phyloP scores from a whole-genome alignment of 2,113 vertebrate species.

The Kobus ellipsiprymnus region DNA sequence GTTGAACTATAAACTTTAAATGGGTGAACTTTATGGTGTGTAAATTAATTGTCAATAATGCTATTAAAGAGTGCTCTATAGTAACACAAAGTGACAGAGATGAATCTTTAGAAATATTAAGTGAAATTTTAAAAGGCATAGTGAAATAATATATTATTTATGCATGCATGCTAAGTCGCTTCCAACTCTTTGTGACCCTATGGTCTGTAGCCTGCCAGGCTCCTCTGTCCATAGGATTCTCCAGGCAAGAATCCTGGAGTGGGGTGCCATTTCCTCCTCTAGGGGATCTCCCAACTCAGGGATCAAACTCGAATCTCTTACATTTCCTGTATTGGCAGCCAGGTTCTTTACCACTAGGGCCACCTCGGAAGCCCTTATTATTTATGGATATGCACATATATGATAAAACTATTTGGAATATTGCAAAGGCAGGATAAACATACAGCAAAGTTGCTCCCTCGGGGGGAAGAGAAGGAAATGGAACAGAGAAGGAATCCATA shows the following conservation, averaged over 20 bases:
- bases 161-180: background rate
- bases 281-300: background rate
- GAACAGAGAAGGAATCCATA: background rate
- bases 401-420: background rate
- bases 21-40: background rate
- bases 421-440: background rate
- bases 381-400: background rate
- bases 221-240: background rate
- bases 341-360: background rate
- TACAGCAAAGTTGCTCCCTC: background rate
- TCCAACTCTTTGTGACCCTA: background rate
- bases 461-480: background rate
- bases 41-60: background rate
- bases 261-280: background rate
- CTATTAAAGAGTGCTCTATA: background rate
- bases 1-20: background rate
- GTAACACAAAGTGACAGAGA: background rate
- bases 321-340: background rate
- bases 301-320: background rate
- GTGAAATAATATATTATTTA: background rate
- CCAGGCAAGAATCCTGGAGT: background rate
- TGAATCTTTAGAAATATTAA: background rate
- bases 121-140: background rate
- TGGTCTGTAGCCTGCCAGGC: background rate
- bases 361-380: background rate